phyloP scores from a whole-genome alignment of 2,797 vertebrate species.

The Taenioides sp. region DNA sequence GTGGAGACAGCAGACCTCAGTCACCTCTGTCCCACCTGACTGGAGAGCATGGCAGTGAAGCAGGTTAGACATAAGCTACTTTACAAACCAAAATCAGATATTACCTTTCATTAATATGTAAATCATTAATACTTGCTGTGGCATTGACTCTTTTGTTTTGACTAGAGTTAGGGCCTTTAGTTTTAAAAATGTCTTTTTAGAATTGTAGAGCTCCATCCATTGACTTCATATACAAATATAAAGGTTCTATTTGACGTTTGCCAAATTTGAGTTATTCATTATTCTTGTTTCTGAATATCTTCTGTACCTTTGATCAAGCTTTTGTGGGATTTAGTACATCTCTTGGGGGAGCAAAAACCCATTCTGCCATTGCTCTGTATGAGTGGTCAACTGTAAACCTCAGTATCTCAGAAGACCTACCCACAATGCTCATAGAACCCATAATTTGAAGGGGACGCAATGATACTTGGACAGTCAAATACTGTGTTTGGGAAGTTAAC shows the following conservation, averaged over 20 bases:
- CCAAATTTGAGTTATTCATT: not conserved
- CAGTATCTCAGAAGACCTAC: too few relatives aligned
- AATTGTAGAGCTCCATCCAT: too few relatives aligned
- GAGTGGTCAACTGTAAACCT: too few relatives aligned
- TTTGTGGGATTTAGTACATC: not conserved
- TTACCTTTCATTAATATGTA: not conserved
- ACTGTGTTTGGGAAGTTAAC: not conserved
- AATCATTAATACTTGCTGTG: too few relatives aligned
- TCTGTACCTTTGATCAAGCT: not conserved
- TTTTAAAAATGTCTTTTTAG: too few relatives aligned
- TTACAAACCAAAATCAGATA: not conserved
- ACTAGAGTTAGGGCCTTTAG: too few relatives aligned
- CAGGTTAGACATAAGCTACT: conserved; percentile 74
- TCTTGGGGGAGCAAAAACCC: not conserved
- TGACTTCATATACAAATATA: too few relatives aligned
- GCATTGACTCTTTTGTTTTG: too few relatives aligned
- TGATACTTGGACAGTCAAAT: not conserved
- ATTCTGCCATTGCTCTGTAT: too few relatives aligned
- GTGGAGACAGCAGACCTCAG: conserved; percentile 91
- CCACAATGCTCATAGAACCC: too few relatives aligned
- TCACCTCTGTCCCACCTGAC: conserved; percentile 90
- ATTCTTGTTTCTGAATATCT: too few relatives aligned
- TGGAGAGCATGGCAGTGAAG: conserved; percentile 83
- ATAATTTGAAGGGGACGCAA: not conserved
- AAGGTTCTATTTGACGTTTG: too few relatives aligned